These are phyloP conservation scores for Globodera rostochiensis DNA, from an alignment of 1,140 invertebrate genomes.

Conservation along the genomic window DNA sequence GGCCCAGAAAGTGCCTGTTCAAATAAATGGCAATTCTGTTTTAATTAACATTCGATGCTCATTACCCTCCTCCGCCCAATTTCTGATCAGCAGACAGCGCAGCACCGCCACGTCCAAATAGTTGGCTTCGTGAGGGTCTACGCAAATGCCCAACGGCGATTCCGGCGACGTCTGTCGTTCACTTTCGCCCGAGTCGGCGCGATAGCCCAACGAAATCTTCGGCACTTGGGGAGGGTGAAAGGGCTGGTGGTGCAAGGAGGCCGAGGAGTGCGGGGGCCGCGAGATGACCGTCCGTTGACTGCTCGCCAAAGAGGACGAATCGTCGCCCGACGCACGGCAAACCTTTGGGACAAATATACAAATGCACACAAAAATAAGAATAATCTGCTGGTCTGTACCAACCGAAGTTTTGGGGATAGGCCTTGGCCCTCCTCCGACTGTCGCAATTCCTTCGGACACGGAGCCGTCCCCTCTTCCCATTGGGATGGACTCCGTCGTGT, in stretches of 20 bases:
- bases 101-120: conserved; percentile 93
- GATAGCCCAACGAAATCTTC: conserved; percentile 18
- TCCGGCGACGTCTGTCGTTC: conserved; percentile 8
- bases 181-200: conserved; percentile 34
- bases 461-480: not conserved
- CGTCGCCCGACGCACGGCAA: conserved; percentile 29
- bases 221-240: conserved; percentile 4
- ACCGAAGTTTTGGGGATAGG: conserved; percentile 16
- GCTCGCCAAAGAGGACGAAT: conserved; percentile 45
- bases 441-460: not conserved
- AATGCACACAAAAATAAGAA: not conserved
- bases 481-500: conserved; percentile 35
- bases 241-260: not conserved
- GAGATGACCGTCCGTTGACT: conserved; percentile 62
- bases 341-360: not conserved
- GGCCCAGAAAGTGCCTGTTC: conserved; percentile 83
- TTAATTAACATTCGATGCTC: not conserved
- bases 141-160: conserved; percentile 8
- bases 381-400: not conserved
- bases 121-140: conserved; percentile 81
- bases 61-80: conserved; percentile 89
- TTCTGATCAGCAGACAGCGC: conserved; percentile 90
- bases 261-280: conserved; percentile 11
- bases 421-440: not conserved
- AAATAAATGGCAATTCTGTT: not conserved